Percentiles rank a stretch among this genome's conserved stretches.
Evolutionary conservation across 1,140 invertebrate genomes (phyloP).

Genomic region (Lepidostoma basale): DNA sequence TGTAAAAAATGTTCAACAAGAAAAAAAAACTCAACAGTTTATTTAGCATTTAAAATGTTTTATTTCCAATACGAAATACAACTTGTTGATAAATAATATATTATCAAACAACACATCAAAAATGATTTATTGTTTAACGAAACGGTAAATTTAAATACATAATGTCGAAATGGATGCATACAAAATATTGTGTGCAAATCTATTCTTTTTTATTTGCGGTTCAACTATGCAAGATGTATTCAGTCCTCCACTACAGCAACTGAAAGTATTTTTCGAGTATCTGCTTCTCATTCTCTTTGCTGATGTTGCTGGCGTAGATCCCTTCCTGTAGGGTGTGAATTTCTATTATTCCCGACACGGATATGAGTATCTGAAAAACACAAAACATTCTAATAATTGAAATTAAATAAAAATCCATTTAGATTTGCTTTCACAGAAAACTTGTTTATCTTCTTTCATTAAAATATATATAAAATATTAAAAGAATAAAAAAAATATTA

Average conservation of each 20-base stretch:
- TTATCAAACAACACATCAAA: too few relatives aligned
- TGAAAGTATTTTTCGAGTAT: slow-evolving; percentile 35
- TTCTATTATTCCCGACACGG: slow-evolving; percentile 28
- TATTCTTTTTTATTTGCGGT: too few relatives aligned
- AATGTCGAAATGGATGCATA: too few relatives aligned
- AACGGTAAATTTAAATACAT: too few relatives aligned
- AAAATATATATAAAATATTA: neutral
- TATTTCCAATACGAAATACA: too few relatives aligned
- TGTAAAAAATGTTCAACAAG: too few relatives aligned
- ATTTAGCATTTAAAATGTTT: too few relatives aligned
- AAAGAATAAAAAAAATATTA: neutral
- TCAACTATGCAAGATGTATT: too few relatives aligned
- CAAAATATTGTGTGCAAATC: too few relatives aligned
- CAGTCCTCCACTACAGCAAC: slow-evolving; percentile 21
- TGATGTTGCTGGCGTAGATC: slow-evolving; percentile 5
- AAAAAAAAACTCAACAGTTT: too few relatives aligned
- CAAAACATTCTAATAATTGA: neutral
- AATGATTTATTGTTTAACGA: too few relatives aligned
- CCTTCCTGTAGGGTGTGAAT: slow-evolving; percentile 26
- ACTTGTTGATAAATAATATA: too few relatives aligned
- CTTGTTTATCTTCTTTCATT: neutral
- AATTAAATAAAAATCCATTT: neutral
- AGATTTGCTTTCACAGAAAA: neutral
- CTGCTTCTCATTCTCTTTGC: neutral
- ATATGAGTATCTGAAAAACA: slow-evolving; percentile 32